Conservation (phyloP, 2,797 vertebrate species). For the Pangasius sanitwongsei region DNA sequence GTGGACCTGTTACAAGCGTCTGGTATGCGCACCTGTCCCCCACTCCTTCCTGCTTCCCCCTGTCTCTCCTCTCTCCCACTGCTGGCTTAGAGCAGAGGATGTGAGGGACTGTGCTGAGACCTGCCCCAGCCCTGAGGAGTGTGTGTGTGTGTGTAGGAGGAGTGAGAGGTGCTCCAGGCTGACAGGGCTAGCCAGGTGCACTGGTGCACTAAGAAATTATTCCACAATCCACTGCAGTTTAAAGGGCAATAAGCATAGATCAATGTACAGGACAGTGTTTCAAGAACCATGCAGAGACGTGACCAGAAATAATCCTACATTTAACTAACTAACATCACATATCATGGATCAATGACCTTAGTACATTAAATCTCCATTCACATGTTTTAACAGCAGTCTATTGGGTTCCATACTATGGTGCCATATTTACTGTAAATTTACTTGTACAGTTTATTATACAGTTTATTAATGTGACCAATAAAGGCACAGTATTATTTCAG, state of each 20-base stretch:
- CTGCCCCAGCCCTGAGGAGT: slow-evolving; percentile 70
- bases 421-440: neutral
- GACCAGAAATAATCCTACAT: neutral
- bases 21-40: slow-evolving; percentile 81
- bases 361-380: neutral
- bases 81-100: slow-evolving; percentile 48
- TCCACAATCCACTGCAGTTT: slow-evolving; percentile 31
- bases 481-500: neutral
- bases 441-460: neutral
- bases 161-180: slow-evolving; percentile 44
- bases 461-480: neutral
- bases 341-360: neutral
- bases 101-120: slow-evolving; percentile 69
- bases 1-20: slow-evolving; percentile 65
- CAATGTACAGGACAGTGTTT: slow-evolving; percentile 11
- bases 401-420: neutral
- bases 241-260: slow-evolving; percentile 19
- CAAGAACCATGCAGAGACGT: neutral
- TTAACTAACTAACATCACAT: neutral
- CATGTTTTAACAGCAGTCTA: neutral
- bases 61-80: slow-evolving; percentile 51
- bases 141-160: slow-evolving; percentile 14
- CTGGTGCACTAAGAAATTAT: slow-evolving; percentile 22
- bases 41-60: slow-evolving; percentile 47
- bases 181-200: slow-evolving; percentile 43